Conservation (phyloP, 35 echinoderm and acorn worm genomes). For the Eucidaris tribuloides region DNA sequence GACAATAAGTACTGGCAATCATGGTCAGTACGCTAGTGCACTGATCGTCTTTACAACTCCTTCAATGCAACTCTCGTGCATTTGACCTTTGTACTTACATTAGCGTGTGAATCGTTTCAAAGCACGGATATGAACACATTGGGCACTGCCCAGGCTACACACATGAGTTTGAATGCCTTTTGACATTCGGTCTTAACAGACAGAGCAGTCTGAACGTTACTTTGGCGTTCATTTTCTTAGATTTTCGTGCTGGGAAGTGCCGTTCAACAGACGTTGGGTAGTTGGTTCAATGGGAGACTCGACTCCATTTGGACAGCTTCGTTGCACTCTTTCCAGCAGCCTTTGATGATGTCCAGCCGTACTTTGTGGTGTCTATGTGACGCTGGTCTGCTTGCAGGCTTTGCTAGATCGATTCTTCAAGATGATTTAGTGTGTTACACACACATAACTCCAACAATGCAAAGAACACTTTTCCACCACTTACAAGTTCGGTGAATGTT, state of each 20-base stretch:
- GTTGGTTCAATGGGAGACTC: background rate
- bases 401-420: background rate
- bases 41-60: too few species aligned
- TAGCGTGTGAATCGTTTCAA: background rate
- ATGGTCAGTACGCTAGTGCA: too few species aligned
- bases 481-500: slow-evolving; percentile 44
- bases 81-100: background rate
- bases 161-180: background rate
- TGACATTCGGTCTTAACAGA: background rate
- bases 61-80: background rate
- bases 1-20: too few species aligned
- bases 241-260: too few species aligned
- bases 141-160: background rate
- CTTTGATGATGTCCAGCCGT: background rate
- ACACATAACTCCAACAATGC: slow-evolving; percentile 31
- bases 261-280: too few species aligned
- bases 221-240: too few species aligned
- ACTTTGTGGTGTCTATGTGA: background rate
- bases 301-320: background rate
- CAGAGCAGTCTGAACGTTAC: background rate
- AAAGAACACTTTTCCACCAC: slow-evolving; percentile 57
- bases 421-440: slow-evolving; percentile 21
- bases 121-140: background rate
- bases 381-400: background rate
- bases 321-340: background rate